phyloP scores from a whole-genome alignment of 2,797 vertebrate genomes.

The Antennarius maculatus region DNA sequence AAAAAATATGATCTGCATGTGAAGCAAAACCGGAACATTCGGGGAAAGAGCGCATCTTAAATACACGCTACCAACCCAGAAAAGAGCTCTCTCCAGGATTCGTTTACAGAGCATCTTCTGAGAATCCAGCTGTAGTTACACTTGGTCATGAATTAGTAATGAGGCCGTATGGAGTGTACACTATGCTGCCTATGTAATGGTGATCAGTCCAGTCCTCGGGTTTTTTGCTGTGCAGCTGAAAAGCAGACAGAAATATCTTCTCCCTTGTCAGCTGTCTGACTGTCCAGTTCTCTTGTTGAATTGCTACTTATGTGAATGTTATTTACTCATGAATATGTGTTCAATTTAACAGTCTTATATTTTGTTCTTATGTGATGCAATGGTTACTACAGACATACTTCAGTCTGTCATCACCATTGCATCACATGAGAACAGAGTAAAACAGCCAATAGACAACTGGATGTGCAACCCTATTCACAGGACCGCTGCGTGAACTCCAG shows the following conservation, averaged over 20 bases:
- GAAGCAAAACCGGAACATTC: background rate
- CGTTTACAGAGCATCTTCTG: slow-evolving; percentile 30
- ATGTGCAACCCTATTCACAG: background rate
- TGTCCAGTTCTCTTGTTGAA: background rate
- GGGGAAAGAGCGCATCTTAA: slow-evolving; percentile 2
- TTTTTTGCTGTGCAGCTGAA: slow-evolving; percentile 26
- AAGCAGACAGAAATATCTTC: slow-evolving; percentile 3
- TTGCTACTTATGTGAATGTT: background rate
- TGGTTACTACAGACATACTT: background rate
- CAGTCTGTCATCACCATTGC: background rate
- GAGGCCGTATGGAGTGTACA: slow-evolving; percentile 46
- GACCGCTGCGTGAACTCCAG: background rate
- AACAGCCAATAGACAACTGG: too few species aligned
- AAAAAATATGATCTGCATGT: background rate
- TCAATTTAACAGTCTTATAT: too few species aligned
- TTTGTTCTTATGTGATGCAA: too few species aligned
- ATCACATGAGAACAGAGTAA: too few species aligned
- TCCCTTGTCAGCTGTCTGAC: background rate
- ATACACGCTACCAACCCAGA: background rate
- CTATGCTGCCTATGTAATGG: slow-evolving; percentile 23
- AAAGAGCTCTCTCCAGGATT: slow-evolving; percentile 12
- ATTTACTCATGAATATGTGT: background rate
- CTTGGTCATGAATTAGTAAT: slow-evolving; percentile 61
- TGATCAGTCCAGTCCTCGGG: slow-evolving; percentile 12
- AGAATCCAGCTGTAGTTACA: slow-evolving; percentile 59